Evolutionary conservation across 2,888 invertebrate genomes (phyloP).

Genomic region (Caenorhabditis sulstoni): DNA sequence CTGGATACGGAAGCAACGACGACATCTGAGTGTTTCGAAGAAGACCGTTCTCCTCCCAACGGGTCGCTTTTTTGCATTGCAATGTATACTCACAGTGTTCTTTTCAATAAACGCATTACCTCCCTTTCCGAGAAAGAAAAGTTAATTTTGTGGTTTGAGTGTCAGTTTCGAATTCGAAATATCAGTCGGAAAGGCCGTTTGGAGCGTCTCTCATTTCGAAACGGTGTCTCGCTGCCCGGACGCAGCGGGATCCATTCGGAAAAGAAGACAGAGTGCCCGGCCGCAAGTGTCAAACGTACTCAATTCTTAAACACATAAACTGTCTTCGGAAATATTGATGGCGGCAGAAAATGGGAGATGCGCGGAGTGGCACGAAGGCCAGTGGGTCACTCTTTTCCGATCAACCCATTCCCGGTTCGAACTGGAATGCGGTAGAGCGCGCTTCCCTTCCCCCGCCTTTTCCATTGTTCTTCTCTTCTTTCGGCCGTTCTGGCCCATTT

Average conservation of each 20-base stretch:
- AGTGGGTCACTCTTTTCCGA: conserved; percentile 56
- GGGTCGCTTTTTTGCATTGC: not conserved
- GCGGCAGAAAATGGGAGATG: too few species aligned
- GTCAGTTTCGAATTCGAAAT: conserved; percentile 14
- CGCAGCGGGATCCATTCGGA: conserved; percentile 37
- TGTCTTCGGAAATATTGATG: too few species aligned
- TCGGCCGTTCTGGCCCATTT: too few species aligned
- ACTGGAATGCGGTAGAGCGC: not conserved
- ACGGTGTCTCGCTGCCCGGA: not conserved
- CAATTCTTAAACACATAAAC: conserved; percentile 52
- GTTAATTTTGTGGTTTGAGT: not conserved
- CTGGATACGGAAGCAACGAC: conserved; percentile 49
- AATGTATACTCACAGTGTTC: not conserved
- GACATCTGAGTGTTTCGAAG: conserved; percentile 10
- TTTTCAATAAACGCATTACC: too few species aligned
- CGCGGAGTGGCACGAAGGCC: conserved; percentile 47
- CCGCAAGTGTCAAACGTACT: conserved; percentile 47
- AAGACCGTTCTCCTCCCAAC: too few species aligned
- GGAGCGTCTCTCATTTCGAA: conserved; percentile 17
- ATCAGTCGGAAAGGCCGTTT: conserved; percentile 17
- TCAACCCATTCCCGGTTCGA: too few species aligned
- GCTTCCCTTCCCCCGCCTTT: not conserved
- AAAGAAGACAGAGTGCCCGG: conserved; percentile 13
- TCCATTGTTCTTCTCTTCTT: conserved; percentile 1
- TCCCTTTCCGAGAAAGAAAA: too few species aligned